Percentiles rank a stretch among this genome's conserved stretches.
These are phyloP conservation scores for Coenonympha arcania DNA, from an alignment of 2,888 invertebrate genomes.

Conservation along the genomic window DNA sequence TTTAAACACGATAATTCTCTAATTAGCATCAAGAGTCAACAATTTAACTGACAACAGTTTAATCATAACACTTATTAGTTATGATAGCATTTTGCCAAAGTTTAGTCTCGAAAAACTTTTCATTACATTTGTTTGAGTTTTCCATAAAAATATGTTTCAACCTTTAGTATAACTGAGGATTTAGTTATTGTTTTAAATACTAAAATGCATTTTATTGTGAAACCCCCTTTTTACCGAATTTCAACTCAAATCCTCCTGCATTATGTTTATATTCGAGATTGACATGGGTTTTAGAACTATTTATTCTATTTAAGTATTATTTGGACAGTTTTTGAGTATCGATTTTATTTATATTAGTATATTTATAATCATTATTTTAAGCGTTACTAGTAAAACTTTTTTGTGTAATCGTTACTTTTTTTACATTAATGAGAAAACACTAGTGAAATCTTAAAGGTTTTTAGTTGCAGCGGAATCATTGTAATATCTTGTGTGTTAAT, in stretches of 20 bases:
- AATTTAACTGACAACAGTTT: no score
- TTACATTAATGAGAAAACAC: neutral
- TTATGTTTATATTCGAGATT: slow-evolving; percentile 1
- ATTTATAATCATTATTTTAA: slow-evolving; percentile 11
- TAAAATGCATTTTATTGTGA: slow-evolving; percentile 35
- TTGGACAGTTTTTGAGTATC: slow-evolving; percentile 39
- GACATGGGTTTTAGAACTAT: slow-evolving; percentile 13
- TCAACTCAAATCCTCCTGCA: neutral
- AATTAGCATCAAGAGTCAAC: no score
- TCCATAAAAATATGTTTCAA: neutral
- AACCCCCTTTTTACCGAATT: slow-evolving; percentile 12
- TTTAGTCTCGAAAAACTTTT: no score
- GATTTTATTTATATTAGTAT: slow-evolving; percentile 14
- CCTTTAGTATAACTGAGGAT: slow-evolving; percentile 37
- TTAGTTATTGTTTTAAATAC: slow-evolving; percentile 43
- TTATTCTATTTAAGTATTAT: slow-evolving; percentile 40
- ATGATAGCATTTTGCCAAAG: no score
- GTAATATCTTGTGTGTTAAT: neutral
- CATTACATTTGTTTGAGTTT: no score
- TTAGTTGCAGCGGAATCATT: neutral
- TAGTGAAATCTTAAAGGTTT: neutral
- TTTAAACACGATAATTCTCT: no score
- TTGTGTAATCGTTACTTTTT: slow-evolving; percentile 4
- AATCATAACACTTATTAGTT: no score
- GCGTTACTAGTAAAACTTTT: slow-evolving; percentile 15